These are phyloP conservation scores for Coptodon rendalli DNA, from an alignment of 2,113 vertebrate genomes.

Conservation along the genomic window DNA sequence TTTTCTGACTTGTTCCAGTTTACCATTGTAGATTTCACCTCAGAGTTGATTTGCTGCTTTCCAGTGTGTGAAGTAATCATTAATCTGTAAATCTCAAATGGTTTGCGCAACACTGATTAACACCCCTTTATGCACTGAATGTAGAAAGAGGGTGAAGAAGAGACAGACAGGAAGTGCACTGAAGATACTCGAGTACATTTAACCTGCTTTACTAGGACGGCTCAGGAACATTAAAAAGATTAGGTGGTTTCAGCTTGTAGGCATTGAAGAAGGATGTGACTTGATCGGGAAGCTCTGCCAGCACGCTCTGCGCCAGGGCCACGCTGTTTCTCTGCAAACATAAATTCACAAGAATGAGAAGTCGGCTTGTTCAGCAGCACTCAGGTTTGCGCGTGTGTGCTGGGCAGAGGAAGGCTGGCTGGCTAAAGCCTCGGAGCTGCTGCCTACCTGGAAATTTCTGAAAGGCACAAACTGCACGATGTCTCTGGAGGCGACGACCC, in stretches of 20 bases:
- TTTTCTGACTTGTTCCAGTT: background rate
- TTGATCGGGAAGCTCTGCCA: constrained; percentile 94
- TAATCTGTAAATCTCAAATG: background rate
- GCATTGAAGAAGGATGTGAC: constrained; percentile 87
- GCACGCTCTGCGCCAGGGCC: constrained; percentile 87
- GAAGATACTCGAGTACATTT: background rate
- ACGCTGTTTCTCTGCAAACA: constrained; percentile 70
- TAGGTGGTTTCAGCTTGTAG: constrained; percentile 84
- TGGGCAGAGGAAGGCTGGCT: background rate
- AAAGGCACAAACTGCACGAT: constrained; percentile 98
- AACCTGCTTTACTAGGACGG: constrained; percentile 16
- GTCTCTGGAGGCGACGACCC: constrained; percentile 83
- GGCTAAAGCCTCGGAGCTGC: background rate
- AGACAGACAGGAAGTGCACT: background rate
- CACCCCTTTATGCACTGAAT: background rate
- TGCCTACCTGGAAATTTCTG: constrained; percentile 87
- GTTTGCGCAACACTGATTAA: background rate
- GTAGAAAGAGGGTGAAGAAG: background rate
- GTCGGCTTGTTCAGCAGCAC: background rate
- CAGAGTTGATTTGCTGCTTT: background rate
- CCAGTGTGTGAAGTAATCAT: background rate
- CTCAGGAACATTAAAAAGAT: constrained; percentile 34
- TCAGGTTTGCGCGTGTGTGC: background rate
- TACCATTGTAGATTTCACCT: background rate
- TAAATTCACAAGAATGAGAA: background rate